Conservation (phyloP, 2,113 vertebrate species). For the Cyrtonyx montezumae region DNA sequence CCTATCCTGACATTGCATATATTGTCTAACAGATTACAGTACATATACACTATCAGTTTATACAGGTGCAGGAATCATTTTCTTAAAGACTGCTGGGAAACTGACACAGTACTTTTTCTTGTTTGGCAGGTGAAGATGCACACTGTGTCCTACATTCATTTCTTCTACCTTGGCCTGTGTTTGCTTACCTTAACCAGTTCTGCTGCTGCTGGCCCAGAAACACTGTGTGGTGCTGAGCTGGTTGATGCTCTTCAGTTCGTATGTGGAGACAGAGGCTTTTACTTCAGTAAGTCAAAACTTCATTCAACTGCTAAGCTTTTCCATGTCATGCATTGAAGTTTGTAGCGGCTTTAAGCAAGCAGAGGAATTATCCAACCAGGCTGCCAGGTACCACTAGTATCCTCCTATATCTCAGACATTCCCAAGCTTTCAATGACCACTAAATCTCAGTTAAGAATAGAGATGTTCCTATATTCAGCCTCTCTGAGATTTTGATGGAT, state of each 20-base stretch:
- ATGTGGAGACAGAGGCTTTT: slow-evolving; percentile 98
- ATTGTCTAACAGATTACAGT: background rate
- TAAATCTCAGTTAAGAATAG: background rate
- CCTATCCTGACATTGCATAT: background rate
- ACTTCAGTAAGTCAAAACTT: slow-evolving; percentile 97
- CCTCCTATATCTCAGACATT: background rate
- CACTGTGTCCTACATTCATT: slow-evolving; percentile 87
- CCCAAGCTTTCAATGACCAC: background rate
- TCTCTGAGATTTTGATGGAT: background rate
- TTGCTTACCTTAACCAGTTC: slow-evolving; percentile 93
- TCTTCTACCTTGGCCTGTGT: slow-evolving; percentile 96
- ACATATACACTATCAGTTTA: background rate
- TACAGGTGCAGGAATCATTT: background rate
- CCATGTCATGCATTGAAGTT: slow-evolving; percentile 47
- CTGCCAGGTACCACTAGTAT: background rate
- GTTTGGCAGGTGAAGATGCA: slow-evolving; percentile 89
- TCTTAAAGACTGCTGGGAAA: background rate
- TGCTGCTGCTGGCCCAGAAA: slow-evolving; percentile 89
- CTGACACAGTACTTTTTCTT: slow-evolving; percentile 61
- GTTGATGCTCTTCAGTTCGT: slow-evolving; percentile 99
- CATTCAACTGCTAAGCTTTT: slow-evolving; percentile 68
- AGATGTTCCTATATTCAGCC: background rate
- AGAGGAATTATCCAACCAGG: background rate
- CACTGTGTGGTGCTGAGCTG: slow-evolving; percentile 97
- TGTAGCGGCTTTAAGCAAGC: slow-evolving; percentile 11